Base-by-base conservation (phyloP, 2,113 vertebrate species). In the Xiphias gladius region DNA sequence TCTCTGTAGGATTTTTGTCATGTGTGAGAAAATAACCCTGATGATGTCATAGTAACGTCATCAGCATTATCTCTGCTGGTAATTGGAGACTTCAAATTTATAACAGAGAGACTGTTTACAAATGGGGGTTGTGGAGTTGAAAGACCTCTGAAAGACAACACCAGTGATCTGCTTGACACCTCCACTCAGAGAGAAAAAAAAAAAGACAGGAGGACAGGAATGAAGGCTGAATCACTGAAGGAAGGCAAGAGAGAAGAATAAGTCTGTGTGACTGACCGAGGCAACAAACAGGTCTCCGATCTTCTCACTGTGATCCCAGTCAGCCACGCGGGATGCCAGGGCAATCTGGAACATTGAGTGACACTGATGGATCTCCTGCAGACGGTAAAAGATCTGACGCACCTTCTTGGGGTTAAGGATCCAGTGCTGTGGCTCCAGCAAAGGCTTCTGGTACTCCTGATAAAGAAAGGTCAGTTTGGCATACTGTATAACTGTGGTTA, bases 271-370 rank as follows among this genome's bases (percentile, higher is more conserved):
- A 92, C 95, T 92, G 46, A 97, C 97, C 22, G 97, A 98, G 67
- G 97, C 97, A 55, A 98, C 97, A 0, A 98, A 98, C 76, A 98
- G 95, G 88, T 98, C 97, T 0, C 97, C 97, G 0, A 98, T 97
- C 85, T 94, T 97, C 94, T 98, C 97, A 0, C 91, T 92, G 10
- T 93, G 54, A 28, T 98, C 97, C 97, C 97, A 98, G 88, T 98
- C 97, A 0, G 96, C 95, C 85, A 98, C 96, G 0, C 96, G 96
- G 4, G 96, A 97, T 0, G 96, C 93, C 67, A 98, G 89, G 7
- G 97, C 97, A 0, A 98, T 98, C 93, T 97, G 97, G 94, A 98
- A 98, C 96, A 98, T 96, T 87, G 96, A 97, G 86, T 98, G 97
- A 86, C 96, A 98, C 87, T 97, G 97, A 74, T 96, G 94, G 91